Evolutionary conservation across 2,888 invertebrate species (phyloP), one percentile per base, ranked within the genome.

Genomic region (Caenorhabditis sp.): DNA sequence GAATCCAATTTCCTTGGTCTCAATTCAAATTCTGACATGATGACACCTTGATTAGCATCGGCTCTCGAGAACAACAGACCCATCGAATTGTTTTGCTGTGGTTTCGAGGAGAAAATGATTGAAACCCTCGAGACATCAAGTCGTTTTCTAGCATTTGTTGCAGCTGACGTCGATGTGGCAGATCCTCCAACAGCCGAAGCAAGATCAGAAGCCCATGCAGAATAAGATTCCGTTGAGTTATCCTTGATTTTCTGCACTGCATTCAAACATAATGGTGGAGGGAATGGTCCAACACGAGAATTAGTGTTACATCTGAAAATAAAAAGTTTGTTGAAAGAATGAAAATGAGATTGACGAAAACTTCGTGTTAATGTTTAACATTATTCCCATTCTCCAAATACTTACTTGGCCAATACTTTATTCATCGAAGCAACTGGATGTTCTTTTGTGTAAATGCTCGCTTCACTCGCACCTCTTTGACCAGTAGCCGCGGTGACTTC

Each of bases 281-380:
- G 94, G 90, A 93, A 95, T 7, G 95, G 95, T 59, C 95, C 94
- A 88, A 95, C 90, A 38, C 95, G 92, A 14, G 95, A 94, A 90
- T 96, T 96, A 63, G 88, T 88, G 80, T 61, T 75, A 12, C 65
- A 65, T 60, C 60, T 60, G 25, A 17, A 60, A 60, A 49, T 58
- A 17, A 17, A 43, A 36, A 36, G 10, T 8, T 36, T 36, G 5
- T 36, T 36, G 36, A n/a, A n/a, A n/a, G n/a, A n/a, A n/a, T n/a
- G n/a, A n/a, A n/a, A n/a, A n/a, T n/a, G n/a, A n/a, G n/a, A n/a
- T n/a, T n/a, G n/a, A n/a, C n/a, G n/a, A n/a, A n/a, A n/a, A n/a
- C n/a, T n/a, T n/a, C n/a, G n/a, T n/a, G n/a, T n/a, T n/a, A n/a
- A n/a, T n/a, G n/a, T n/a, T n/a, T n/a, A n/a, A n/a, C n/a, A n/a